These are phyloP conservation scores for Temnopleurus reevesii DNA, from an alignment of 53 echinoderm and acorn worm species.

Conservation along the genomic window DNA sequence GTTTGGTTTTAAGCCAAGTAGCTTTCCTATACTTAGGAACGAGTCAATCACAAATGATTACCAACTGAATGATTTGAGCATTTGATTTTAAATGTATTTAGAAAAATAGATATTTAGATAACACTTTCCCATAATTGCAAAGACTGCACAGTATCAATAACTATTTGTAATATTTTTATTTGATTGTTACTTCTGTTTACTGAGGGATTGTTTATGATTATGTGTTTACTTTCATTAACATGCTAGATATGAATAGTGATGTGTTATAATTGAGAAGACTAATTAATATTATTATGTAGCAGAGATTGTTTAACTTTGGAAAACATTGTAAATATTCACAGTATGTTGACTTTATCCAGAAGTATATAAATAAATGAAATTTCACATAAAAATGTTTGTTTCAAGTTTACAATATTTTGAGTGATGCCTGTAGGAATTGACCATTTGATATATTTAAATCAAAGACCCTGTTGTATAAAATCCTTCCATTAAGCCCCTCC, in stretches of 20 bases:
- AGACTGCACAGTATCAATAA: not conserved
- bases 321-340: conserved; percentile 33
- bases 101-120: too few relatives aligned
- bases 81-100: not conserved
- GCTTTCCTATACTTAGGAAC: not conserved
- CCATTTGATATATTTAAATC: too few relatives aligned
- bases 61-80: not conserved
- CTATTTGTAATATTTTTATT: not conserved
- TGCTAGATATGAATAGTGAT: not conserved
- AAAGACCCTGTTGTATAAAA: too few relatives aligned
- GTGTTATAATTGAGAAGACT: not conserved
- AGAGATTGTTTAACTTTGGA: not conserved
- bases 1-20: not conserved
- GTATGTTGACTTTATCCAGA: conserved; percentile 17
- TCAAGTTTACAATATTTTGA: too few relatives aligned
- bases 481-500: too few relatives aligned
- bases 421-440: too few relatives aligned
- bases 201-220: conserved; percentile 15
- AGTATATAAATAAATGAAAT: conserved; percentile 15
- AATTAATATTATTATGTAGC: too few relatives aligned
- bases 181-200: not conserved
- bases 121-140: not conserved
- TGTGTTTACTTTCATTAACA: not conserved
- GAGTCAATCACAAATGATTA: not conserved
- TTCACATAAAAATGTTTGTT: not conserved